Percentiles rank a stretch among this genome's conserved stretches.
These are phyloP conservation scores for Oceanodroma tethys DNA, from an alignment of 2,113 vertebrate species.

Conservation along the genomic window DNA sequence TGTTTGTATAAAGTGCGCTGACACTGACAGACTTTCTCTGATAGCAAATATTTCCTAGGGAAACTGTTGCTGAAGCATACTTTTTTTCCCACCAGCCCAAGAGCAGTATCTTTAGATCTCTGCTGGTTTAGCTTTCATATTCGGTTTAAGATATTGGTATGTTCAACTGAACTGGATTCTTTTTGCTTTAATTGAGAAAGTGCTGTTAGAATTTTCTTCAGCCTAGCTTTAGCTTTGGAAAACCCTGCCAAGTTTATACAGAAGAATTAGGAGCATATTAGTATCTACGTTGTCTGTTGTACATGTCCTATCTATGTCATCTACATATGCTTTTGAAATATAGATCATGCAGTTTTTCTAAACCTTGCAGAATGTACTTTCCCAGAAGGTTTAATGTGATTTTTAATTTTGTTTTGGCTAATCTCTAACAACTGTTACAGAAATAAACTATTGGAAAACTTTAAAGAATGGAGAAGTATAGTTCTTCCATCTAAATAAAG, in stretches of 20 bases:
- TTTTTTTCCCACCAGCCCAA: background rate
- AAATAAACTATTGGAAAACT: background rate
- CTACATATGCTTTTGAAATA: slow-evolving; percentile 2
- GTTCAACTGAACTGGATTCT: background rate
- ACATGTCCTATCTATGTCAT: background rate
- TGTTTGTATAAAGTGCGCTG: background rate
- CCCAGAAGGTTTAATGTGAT: background rate
- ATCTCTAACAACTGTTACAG: background rate
- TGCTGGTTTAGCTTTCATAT: background rate
- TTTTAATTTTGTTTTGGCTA: background rate
- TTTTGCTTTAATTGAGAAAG: background rate
- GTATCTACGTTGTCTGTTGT: accelerated
- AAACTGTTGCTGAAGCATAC: background rate
- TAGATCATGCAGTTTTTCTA: background rate
- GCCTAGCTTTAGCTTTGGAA: background rate
- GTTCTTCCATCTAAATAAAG: background rate
- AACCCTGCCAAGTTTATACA: background rate
- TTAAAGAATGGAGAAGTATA: background rate
- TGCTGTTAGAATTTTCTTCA: background rate
- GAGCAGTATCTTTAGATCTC: background rate
- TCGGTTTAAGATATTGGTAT: background rate
- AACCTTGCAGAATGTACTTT: background rate
- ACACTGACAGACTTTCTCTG: background rate
- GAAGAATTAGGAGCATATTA: background rate
- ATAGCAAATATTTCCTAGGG: background rate